Conservation (phyloP, 2,797 vertebrate genomes). For the Tangara arthus region DNA sequence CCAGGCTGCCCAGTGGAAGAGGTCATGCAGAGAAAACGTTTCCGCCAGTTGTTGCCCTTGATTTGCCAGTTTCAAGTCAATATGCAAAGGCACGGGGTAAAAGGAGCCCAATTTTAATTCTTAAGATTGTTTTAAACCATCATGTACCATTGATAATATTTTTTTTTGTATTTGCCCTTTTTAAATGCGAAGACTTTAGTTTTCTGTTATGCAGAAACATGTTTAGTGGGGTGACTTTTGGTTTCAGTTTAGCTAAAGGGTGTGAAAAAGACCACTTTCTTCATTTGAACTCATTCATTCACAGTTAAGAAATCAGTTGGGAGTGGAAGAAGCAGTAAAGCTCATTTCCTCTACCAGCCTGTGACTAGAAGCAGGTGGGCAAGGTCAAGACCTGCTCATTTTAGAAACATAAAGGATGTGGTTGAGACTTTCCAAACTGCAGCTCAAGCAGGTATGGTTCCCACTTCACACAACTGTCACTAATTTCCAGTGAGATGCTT, state of each 20-base stretch:
- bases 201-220: slow-evolving; percentile 29
- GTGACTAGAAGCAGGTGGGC: slow-evolving; percentile 44
- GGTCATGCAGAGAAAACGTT: neutral
- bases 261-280: slow-evolving; percentile 39
- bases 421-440: slow-evolving; percentile 35
- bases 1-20: neutral
- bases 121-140: neutral
- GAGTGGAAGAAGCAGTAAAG: slow-evolving; percentile 47
- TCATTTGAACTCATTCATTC: slow-evolving; percentile 19
- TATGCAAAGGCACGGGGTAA: neutral
- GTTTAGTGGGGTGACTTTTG: neutral
- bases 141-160: neutral
- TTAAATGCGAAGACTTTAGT: neutral
- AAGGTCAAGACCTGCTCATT: slow-evolving; percentile 20
- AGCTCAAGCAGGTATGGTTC: neutral
- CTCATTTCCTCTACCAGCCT: slow-evolving; percentile 42
- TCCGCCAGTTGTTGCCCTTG: neutral
- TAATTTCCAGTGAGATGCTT: neutral
- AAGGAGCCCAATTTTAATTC: neutral
- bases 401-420: slow-evolving; percentile 23
- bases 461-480: neutral
- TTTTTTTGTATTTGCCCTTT: neutral
- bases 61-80: neutral
- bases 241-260: slow-evolving; percentile 16
- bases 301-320: slow-evolving; percentile 39